These are phyloP conservation scores for Sylvia borin DNA, from an alignment of 2,797 vertebrate genomes.

Conservation along the genomic window DNA sequence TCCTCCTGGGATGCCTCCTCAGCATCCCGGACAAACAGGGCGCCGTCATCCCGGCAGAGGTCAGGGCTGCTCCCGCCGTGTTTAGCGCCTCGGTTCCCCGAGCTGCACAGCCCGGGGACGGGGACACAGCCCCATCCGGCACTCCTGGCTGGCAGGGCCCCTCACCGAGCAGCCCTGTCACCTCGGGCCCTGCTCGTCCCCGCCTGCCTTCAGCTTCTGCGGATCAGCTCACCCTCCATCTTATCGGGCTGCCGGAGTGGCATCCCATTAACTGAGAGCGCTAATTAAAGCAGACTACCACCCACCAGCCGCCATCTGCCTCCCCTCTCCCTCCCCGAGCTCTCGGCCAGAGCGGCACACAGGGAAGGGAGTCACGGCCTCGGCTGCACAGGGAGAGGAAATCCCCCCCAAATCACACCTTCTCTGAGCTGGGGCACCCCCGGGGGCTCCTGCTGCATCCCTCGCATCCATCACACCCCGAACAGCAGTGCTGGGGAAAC, in stretches of 20 bases:
- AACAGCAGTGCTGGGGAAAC: background rate
- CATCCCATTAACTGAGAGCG: constrained; percentile 35
- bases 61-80: accelerated
- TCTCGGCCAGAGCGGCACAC: background rate
- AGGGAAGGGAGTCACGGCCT: background rate
- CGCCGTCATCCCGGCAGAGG: background rate
- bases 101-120: background rate
- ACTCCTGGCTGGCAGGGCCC: background rate
- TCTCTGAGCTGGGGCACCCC: background rate
- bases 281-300: constrained; percentile 60
- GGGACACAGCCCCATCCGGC: background rate
- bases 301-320: constrained; percentile 40
- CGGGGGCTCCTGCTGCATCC: background rate
- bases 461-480: background rate
- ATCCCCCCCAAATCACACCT: background rate
- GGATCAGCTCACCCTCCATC: background rate
- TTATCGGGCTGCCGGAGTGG: constrained; percentile 16
- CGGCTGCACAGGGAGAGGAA: background rate
- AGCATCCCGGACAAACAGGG: background rate
- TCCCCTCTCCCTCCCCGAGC: constrained; percentile 18
- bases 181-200: accelerated
- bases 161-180: background rate
- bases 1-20: background rate
- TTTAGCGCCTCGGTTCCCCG: background rate
- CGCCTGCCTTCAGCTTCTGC: background rate